A percentile compares a stretch with the other conserved stretches of the same genome.
phyloP scores from a whole-genome alignment of 2,797 vertebrate genomes.

The Amblyraja radiata region DNA sequence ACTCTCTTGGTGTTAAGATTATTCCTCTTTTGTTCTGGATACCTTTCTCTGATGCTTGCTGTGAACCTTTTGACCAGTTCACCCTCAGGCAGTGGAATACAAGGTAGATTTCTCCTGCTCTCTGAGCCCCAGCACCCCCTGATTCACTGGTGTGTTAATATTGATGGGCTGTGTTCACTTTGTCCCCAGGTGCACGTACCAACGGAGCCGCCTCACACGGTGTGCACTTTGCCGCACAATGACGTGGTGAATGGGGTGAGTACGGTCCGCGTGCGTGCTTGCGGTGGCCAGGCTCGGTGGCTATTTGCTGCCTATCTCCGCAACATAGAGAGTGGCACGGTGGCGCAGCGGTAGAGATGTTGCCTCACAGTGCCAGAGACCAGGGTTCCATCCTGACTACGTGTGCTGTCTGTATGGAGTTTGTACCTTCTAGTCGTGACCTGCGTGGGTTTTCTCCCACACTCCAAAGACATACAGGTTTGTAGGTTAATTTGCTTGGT shows the following conservation, averaged over 20 bases:
- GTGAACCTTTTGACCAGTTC: too few relatives aligned
- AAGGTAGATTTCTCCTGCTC: neutral
- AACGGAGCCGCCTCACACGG: constrained; percentile 72
- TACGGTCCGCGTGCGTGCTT: neutral
- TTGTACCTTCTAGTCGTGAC: too few relatives aligned
- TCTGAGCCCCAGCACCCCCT: neutral
- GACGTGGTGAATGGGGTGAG: constrained; percentile 71
- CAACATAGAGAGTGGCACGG: neutral
- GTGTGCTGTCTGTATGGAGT: too few relatives aligned
- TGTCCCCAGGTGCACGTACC: constrained; percentile 74
- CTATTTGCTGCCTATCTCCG: neutral
- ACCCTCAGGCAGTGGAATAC: neutral
- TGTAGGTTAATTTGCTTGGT: too few relatives aligned
- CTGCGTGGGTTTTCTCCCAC: too few relatives aligned
- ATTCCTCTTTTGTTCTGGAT: too few relatives aligned
- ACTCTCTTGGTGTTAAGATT: too few relatives aligned
- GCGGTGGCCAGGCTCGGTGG: neutral
- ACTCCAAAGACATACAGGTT: too few relatives aligned
- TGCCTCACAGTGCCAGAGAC: too few relatives aligned
- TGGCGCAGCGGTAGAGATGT: too few relatives aligned
- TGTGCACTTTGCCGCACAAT: constrained; percentile 66
- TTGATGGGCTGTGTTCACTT: neutral
- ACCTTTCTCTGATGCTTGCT: too few relatives aligned
- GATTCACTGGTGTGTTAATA: neutral
- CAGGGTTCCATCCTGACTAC: too few relatives aligned